A percentile compares a stretch with the other conserved stretches of the same genome.
phyloP scores from a whole-genome alignment of 2,113 vertebrate species.

The Acrocephalus kingi region DNA sequence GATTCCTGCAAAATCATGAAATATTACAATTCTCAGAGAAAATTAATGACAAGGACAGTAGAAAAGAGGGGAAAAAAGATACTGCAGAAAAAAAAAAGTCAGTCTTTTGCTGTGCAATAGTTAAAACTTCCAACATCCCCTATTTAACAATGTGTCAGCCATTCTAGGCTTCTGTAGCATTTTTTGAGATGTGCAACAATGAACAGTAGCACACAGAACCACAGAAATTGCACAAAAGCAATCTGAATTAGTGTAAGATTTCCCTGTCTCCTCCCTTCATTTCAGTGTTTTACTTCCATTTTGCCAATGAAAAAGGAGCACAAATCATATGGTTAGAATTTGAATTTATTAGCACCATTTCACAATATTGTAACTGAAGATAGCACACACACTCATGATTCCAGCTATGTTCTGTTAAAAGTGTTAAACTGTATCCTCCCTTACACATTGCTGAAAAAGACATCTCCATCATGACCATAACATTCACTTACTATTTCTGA shows the following conservation, averaged over 20 bases:
- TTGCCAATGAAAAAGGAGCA: not conserved
- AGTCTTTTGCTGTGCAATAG: not conserved
- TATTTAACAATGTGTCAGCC: not conserved
- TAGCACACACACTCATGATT: not conserved
- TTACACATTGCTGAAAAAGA: conserved; percentile 4
- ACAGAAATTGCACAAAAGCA: not conserved
- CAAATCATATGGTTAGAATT: not conserved
- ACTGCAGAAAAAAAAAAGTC: not conserved
- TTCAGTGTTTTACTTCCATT: not conserved
- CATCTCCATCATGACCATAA: not conserved
- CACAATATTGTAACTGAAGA: not conserved
- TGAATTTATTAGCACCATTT: conserved; percentile 1
- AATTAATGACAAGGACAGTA: not conserved
- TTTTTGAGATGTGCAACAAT: not conserved
- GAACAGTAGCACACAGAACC: not conserved
- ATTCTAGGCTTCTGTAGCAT: not conserved
- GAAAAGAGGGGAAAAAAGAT: not conserved
- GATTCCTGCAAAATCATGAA: not conserved
- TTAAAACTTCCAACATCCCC: not conserved
- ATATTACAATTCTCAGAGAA: not conserved
- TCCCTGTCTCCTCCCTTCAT: not conserved
- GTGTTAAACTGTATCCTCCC: not conserved
- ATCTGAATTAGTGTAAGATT: not conserved
- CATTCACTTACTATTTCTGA: conserved; percentile 21
- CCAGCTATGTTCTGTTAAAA: not conserved